Base-by-base conservation (phyloP, 2,888 invertebrate species). In the Ischnus inquisitorius region DNA sequence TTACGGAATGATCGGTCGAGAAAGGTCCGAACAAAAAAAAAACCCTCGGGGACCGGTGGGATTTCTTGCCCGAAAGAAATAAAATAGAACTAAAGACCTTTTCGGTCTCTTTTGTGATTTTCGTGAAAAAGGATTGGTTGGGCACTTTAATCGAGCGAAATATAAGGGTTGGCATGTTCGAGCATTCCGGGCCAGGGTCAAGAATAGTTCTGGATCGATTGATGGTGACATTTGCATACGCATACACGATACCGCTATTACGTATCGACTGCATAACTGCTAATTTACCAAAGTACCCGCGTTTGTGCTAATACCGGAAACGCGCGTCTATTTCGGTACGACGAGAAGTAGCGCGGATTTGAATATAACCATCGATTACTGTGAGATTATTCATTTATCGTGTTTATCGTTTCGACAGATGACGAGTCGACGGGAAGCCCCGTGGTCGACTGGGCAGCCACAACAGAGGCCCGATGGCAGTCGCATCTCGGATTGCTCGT, bases 401-500 rank as follows among this genome's bases (percentile, higher is more conserved):
- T 0, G 6, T 28, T 71, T 77, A 46, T 81, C 85, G 60, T 86
- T 83, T 74, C 14, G 80, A 22, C 88, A 90, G 92, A 74, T 78
- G 86, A 89, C 48, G 75, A 86, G 2, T 60, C 74, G 6, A 83
- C 89, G 48, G 90, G 88, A 43, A 85, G 85, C 75, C 81, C 88
- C 3, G 72, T 86, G n/a, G 78, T 92, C 19, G 92, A 93, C 82
- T 81, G 86, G 65, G 86, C 89, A 1, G 92, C 91, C 5, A 90
- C 90, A 19, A 89, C 88, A 46, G 95, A 95, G 77, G 94, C 94
- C 4, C 94, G 94, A 6, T 95, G 95, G 95, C 92, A 95, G 87
- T 91, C 94, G 3, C 93, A 95, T 71, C 93, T 95, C 69, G 91
- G 91, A 10, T 94, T 95, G 85, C 93, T 96, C 77, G 93, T 95